Percentiles rank a stretch among this genome's conserved stretches.
Evolutionary conservation across 2,797 vertebrate genomes (phyloP).

Genomic region (Enoplosus armatus): DNA sequence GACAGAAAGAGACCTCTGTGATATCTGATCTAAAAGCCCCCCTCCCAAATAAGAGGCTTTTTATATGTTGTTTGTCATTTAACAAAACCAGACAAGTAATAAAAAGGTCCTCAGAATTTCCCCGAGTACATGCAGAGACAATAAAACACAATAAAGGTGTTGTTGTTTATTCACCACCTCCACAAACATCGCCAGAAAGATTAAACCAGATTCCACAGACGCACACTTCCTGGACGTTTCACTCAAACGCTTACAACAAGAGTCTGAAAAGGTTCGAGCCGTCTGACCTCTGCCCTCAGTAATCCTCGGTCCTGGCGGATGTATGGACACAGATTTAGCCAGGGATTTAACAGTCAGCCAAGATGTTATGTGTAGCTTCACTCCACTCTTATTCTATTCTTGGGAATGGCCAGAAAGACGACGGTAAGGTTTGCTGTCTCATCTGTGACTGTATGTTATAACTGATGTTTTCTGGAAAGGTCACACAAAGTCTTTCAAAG

Average conservation of each 20-base stretch:
- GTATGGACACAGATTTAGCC: slow-evolving; percentile 77
- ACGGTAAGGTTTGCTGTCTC: slow-evolving; percentile 80
- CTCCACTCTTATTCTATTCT: slow-evolving; percentile 38
- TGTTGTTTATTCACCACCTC: neutral
- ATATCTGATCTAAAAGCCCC: neutral
- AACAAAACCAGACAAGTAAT: neutral
- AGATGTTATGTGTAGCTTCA: slow-evolving; percentile 43
- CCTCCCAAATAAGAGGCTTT: neutral
- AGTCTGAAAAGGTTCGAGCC: slow-evolving; percentile 30
- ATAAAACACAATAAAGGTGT: neutral
- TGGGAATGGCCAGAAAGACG: slow-evolving; percentile 86
- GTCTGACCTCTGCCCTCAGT: slow-evolving; percentile 66
- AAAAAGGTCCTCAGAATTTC: neutral
- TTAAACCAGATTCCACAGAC: slow-evolving; percentile 19
- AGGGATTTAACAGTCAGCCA: slow-evolving; percentile 71
- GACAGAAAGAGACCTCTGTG: neutral
- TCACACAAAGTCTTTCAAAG: neutral
- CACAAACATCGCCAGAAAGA: neutral
- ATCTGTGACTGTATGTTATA: accelerated
- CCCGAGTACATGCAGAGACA: neutral
- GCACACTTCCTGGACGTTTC: neutral
- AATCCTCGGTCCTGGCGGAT: slow-evolving; percentile 77
- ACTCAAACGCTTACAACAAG: neutral
- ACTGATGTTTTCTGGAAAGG: neutral
- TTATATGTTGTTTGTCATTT: neutral